Conservation (phyloP, 1,140 invertebrate species). For the Ips nitidus region DNA sequence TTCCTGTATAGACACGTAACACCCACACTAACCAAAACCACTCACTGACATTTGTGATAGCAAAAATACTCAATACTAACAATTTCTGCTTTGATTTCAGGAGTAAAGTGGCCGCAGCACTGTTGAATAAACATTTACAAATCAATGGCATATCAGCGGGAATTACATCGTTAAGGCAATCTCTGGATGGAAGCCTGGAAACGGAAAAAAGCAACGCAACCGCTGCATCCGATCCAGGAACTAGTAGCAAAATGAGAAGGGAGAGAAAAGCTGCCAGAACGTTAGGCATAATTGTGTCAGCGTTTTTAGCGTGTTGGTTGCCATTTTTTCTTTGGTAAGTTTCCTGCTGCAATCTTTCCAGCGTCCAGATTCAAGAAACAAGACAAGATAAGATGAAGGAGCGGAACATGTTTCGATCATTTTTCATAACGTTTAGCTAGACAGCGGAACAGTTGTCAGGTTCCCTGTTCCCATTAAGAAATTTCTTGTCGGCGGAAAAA, state of each 20-base stretch:
- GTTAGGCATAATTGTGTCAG: conserved; percentile 93
- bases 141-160: conserved; percentile 82
- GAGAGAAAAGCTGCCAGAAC: conserved; percentile 94
- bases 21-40: too few species aligned
- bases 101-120: conserved; percentile 80
- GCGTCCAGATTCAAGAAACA: background rate
- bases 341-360: background rate
- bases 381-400: background rate
- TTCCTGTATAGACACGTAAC: too few species aligned
- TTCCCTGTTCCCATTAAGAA: conserved; percentile 3
- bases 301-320: conserved; percentile 90
- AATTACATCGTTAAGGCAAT: conserved; percentile 55
- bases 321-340: conserved; percentile 90
- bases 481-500: background rate
- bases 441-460: background rate
- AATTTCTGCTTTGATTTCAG: conserved; percentile 54
- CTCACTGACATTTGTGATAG: too few species aligned
- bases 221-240: conserved; percentile 55
- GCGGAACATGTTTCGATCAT: background rate
- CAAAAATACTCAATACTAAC: background rate
- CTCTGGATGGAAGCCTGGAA: conserved; percentile 59
- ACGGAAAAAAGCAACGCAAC: conserved; percentile 54
- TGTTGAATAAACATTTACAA: conserved; percentile 83
- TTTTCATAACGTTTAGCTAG: background rate
- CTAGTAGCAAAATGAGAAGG: conserved; percentile 82